Evolutionary conservation across 2,113 vertebrate genomes (phyloP).

Genomic region (Gymnorhina tibicen): DNA sequence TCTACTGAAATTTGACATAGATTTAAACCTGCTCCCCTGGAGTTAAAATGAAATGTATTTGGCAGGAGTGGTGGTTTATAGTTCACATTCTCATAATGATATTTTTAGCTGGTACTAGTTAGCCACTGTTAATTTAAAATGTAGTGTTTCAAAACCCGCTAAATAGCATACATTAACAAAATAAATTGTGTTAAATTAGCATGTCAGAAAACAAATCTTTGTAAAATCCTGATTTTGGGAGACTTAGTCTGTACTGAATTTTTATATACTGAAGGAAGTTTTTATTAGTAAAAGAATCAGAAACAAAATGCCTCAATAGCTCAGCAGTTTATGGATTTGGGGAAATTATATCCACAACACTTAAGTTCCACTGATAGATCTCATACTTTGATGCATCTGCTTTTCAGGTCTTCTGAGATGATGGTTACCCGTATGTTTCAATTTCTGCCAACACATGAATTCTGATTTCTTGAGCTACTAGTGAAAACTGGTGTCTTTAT

Average conservation of each 20-base stretch:
- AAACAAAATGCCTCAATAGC: neutral
- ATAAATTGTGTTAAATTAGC: neutral
- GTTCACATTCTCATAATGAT: neutral
- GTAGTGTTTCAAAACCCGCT: neutral
- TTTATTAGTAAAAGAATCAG: neutral
- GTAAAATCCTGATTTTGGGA: neutral
- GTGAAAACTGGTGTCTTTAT: neutral
- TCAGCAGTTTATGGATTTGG: neutral
- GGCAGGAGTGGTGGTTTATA: neutral
- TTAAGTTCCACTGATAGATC: neutral
- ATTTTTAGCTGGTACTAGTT: neutral
- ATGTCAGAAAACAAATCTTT: neutral
- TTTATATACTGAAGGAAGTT: neutral
- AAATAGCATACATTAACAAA: neutral
- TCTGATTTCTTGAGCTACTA: neutral
- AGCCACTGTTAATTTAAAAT: neutral
- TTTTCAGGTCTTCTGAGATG: neutral
- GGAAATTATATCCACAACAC: neutral
- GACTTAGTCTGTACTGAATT: neutral
- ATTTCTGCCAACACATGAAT: neutral
- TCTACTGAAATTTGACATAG: neutral
- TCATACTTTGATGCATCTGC: neutral
- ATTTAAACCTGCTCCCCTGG: neutral
- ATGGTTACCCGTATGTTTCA: neutral
- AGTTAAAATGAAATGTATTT: neutral